Conservation (phyloP, 2,113 vertebrate genomes). For the Bucco capensis region DNA sequence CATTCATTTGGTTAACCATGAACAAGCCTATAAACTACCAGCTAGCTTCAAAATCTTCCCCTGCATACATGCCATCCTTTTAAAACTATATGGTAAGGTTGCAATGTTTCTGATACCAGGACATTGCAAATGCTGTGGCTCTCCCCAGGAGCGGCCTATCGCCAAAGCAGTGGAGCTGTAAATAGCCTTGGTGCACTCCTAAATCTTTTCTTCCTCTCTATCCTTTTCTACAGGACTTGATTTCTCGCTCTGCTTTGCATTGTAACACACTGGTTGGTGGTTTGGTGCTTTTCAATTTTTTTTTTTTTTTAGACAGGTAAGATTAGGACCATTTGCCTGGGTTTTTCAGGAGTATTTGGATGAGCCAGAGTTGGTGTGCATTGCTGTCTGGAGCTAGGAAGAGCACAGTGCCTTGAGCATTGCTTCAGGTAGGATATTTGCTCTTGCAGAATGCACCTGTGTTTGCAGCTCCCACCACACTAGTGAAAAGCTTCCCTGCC, state of each 20-base stretch:
- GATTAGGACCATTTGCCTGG: background rate
- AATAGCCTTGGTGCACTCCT: background rate
- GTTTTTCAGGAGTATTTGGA: background rate
- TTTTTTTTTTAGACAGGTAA: background rate
- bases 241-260: background rate
- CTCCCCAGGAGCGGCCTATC: background rate
- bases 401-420: accelerated
- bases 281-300: background rate
- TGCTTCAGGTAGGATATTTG: background rate
- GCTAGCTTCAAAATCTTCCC: background rate
- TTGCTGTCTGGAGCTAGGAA: background rate
- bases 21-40: constrained; percentile 33
- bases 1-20: constrained; percentile 48
- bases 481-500: accelerated
- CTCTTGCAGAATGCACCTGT: background rate
- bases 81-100: background rate
- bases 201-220: background rate
- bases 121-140: background rate
- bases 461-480: background rate
- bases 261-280: background rate
- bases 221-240: background rate
- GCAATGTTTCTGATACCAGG: background rate
- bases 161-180: background rate
- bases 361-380: background rate
- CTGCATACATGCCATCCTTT: background rate